A percentile compares a stretch with the other conserved stretches of the same genome.
phyloP scores from a whole-genome alignment of 2,113 vertebrate genomes.

The Mesoclemmys tuberculata region DNA sequence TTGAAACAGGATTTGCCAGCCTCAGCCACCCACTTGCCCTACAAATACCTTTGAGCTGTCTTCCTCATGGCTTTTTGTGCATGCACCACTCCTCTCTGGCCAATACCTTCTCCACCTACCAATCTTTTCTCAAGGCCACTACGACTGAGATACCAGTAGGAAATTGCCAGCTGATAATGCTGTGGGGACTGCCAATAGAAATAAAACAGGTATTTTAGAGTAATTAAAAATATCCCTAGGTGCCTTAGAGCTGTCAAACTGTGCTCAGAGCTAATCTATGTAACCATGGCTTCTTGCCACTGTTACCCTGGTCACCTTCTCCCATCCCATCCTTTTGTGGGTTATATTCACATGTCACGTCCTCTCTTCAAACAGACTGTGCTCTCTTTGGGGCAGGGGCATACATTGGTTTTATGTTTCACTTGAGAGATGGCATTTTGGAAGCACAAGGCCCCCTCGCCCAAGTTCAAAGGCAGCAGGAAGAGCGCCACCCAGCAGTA shows the following conservation, averaged over 20 bases:
- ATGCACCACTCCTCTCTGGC: not conserved
- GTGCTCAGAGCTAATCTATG: not conserved
- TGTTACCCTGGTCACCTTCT: too few species aligned
- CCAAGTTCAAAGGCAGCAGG: not conserved
- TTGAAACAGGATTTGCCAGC: not conserved
- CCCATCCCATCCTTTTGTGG: too few species aligned
- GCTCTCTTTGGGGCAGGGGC: too few species aligned
- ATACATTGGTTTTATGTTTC: not conserved
- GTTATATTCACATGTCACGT: too few species aligned
- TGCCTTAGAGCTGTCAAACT: not conserved
- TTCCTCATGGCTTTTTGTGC: not conserved
- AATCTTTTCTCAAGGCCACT: not conserved
- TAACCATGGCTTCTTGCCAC: too few species aligned
- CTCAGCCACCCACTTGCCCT: not conserved
- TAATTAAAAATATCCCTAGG: not conserved
- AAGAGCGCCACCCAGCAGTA: not conserved
- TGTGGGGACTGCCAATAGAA: not conserved
- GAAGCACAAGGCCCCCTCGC: not conserved
- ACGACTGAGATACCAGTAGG: not conserved
- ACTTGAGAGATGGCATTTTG: not conserved
- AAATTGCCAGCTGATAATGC: not conserved
- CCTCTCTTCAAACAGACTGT: too few species aligned
- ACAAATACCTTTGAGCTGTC: not conserved
- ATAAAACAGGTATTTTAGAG: not conserved
- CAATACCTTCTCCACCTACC: not conserved